Evolutionary conservation across 1,140 invertebrate genomes (phyloP).

Genomic region (Drosophila kepulauana): DNA sequence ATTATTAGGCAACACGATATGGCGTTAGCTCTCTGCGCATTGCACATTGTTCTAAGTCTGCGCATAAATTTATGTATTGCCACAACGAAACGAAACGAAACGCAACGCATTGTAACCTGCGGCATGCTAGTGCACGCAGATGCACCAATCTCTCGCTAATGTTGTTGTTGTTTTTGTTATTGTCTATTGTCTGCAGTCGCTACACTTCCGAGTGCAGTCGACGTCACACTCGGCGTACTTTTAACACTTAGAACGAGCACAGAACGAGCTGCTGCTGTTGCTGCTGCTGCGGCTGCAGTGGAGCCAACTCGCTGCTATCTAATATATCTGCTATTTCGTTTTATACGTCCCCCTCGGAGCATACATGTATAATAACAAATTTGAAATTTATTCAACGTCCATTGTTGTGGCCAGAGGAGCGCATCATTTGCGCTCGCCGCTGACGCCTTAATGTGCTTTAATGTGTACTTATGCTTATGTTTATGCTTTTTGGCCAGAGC

Average conservation of each 20-base stretch:
- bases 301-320: background rate
- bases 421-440: slow-evolving; percentile 70
- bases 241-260: slow-evolving; percentile 75
- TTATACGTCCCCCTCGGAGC: background rate
- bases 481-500: slow-evolving; percentile 58
- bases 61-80: slow-evolving; percentile 76
- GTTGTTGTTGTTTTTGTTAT: slow-evolving; percentile 37
- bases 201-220: slow-evolving; percentile 76
- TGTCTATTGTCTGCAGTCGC: slow-evolving; percentile 63
- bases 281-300: slow-evolving; percentile 8
- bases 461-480: slow-evolving; percentile 72
- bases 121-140: slow-evolving; percentile 59
- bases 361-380: slow-evolving; percentile 70
- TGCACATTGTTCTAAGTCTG: slow-evolving; percentile 79
- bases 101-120: slow-evolving; percentile 63
- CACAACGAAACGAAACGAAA: slow-evolving; percentile 26
- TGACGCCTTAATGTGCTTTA: slow-evolving; percentile 78
- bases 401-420: slow-evolving; percentile 80
- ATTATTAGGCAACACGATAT: slow-evolving; percentile 82
- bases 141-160: slow-evolving; percentile 27
- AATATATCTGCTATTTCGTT: background rate
- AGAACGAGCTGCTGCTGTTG: slow-evolving; percentile 5
- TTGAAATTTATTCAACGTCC: slow-evolving; percentile 79
- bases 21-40: slow-evolving; percentile 51
- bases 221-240: slow-evolving; percentile 79